Conservation (phyloP, 2,888 invertebrate species). For the Microchrysa polita region DNA sequence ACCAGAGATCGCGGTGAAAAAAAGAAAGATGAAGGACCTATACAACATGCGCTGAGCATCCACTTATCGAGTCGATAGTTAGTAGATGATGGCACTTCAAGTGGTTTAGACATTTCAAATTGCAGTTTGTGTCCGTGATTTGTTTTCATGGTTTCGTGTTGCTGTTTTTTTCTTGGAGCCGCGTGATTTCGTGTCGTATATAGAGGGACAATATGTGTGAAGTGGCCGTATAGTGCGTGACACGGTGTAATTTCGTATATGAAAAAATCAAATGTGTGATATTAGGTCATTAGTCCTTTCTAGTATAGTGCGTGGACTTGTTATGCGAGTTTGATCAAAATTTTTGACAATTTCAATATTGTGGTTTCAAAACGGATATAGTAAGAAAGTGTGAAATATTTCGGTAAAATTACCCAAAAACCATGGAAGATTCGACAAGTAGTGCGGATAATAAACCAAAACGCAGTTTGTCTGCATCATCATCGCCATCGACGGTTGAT, state of each 20-base stretch:
- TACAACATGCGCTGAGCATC: slow-evolving; percentile 48
- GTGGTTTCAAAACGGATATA: slow-evolving; percentile 1
- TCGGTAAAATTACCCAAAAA: no score
- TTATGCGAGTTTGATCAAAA: slow-evolving; percentile 9
- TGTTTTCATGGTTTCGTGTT: slow-evolving; percentile 6
- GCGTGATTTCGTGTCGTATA: no score
- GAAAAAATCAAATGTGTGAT: slow-evolving; percentile 10
- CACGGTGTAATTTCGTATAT: slow-evolving; percentile 5
- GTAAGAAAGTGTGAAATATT: neutral
- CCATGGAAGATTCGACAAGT: slow-evolving; percentile 54
- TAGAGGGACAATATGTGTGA: slow-evolving; percentile 12
- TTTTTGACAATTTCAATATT: neutral
- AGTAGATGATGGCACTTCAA: slow-evolving; percentile 65
- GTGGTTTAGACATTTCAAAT: slow-evolving; percentile 54
- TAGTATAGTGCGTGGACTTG: neutral
- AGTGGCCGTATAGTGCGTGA: slow-evolving; percentile 9
- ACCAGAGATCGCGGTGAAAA: slow-evolving; percentile 47
- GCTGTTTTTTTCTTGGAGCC: slow-evolving; percentile 20
- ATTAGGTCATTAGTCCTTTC: neutral
- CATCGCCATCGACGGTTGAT: slow-evolving; percentile 55
- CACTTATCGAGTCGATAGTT: slow-evolving; percentile 52
- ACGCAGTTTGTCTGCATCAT: slow-evolving; percentile 60
- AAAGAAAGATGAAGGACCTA: slow-evolving; percentile 33
- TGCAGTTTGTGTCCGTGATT: slow-evolving; percentile 5
- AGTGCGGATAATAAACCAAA: slow-evolving; percentile 65